These are phyloP conservation scores for Ciconia boyciana DNA, from an alignment of 2,113 vertebrate genomes.

Conservation along the genomic window DNA sequence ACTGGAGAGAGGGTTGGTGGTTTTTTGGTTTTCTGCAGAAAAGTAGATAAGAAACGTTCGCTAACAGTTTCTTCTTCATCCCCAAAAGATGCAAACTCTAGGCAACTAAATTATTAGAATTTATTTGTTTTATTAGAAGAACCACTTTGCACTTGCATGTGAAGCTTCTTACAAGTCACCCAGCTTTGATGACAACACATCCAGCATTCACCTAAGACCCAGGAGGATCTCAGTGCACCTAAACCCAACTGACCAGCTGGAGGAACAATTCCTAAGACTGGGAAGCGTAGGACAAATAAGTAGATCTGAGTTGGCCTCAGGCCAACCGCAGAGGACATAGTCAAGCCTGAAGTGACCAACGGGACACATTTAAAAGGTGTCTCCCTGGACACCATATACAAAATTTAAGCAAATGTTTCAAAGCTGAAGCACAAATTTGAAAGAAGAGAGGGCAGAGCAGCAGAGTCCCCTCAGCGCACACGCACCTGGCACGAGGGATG, in stretches of 20 bases:
- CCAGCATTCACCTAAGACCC: background rate
- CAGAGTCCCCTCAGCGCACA: background rate
- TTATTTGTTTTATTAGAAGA: background rate
- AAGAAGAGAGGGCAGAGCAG: background rate
- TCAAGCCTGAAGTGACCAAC: background rate
- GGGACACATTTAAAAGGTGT: background rate
- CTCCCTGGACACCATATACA: background rate
- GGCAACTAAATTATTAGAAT: background rate
- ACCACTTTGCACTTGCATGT: background rate
- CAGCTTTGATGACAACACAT: background rate
- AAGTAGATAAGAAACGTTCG: background rate
- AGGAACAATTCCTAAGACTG: background rate
- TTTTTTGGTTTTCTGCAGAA: conserved; percentile 25
- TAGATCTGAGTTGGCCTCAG: background rate
- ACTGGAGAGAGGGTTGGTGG: background rate
- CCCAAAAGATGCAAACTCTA: background rate
- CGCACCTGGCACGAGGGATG: background rate
- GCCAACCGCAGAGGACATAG: background rate
- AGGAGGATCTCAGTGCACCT: background rate
- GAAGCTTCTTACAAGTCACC: background rate
- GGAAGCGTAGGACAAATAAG: background rate
- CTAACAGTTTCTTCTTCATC: background rate
- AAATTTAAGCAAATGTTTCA: background rate
- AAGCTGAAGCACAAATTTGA: background rate
- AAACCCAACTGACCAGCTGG: background rate